phyloP scores from a whole-genome alignment of 2,888 invertebrate species.

The Melikaiella ostensackeni region DNA sequence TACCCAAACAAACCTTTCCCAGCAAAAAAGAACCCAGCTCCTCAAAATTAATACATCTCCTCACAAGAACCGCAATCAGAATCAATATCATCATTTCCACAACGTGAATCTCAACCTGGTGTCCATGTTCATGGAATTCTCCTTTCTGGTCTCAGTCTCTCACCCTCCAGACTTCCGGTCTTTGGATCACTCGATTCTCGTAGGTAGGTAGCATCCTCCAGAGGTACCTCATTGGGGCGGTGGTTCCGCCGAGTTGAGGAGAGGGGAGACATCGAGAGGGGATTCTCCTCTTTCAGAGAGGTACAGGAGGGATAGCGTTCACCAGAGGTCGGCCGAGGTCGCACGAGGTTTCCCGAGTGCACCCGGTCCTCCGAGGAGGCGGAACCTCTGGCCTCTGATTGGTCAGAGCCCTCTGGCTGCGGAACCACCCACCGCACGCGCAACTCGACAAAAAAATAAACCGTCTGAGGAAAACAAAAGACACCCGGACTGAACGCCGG shows the following conservation, averaged over 20 bases:
- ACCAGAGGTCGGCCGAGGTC: slow-evolving; percentile 43
- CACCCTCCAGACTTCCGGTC: background rate
- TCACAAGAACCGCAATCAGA: slow-evolving; percentile 24
- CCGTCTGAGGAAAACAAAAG: slow-evolving; percentile 51
- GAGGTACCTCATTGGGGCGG: slow-evolving; percentile 45
- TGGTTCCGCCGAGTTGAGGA: slow-evolving; percentile 40
- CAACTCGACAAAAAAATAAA: slow-evolving; percentile 49
- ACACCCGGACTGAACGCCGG: slow-evolving; percentile 42
- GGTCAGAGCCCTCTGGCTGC: slow-evolving; percentile 47
- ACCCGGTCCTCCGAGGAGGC: slow-evolving; percentile 51
- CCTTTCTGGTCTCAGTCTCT: slow-evolving; percentile 16
- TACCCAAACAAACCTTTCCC: background rate
- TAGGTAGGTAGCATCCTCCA: background rate
- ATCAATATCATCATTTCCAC: slow-evolving; percentile 32
- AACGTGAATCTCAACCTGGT: slow-evolving; percentile 1
- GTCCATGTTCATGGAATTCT: slow-evolving; percentile 3
- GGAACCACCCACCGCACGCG: slow-evolving; percentile 56
- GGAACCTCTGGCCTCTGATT: slow-evolving; percentile 50
- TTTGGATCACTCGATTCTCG: background rate
- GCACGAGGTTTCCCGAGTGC: slow-evolving; percentile 42
- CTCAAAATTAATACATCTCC: background rate
- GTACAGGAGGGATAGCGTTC: slow-evolving; percentile 6
- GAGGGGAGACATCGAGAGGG: slow-evolving; percentile 46
- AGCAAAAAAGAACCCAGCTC: background rate
- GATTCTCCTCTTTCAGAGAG: slow-evolving; percentile 24